phyloP scores from a whole-genome alignment of 92 coral and sea anemone species.

The Bergia puertoricense region DNA sequence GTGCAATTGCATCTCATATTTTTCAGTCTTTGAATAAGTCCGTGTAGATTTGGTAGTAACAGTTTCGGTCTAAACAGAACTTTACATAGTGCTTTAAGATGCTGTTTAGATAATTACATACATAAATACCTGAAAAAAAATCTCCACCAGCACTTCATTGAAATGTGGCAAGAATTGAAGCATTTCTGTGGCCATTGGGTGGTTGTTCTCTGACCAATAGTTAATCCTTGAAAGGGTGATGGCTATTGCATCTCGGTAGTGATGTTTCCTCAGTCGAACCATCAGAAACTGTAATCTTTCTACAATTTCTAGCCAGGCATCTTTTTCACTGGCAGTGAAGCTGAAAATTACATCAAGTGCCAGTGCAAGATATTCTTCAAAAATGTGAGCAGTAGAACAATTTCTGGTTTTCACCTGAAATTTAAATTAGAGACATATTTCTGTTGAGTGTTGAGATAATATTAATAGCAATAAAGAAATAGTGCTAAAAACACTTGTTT shows the following conservation, averaged over 20 bases:
- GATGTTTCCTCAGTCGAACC: slow-evolving; percentile 48
- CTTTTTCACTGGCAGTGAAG: slow-evolving; percentile 28
- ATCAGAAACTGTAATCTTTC: slow-evolving; percentile 7
- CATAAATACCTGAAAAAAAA: slow-evolving; percentile 44
- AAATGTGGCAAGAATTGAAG: slow-evolving; percentile 38
- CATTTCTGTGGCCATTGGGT: slow-evolving; percentile 37
- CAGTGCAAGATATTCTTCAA: slow-evolving; percentile 54
- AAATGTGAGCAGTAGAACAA: slow-evolving; percentile 25
- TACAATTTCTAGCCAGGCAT: slow-evolving; percentile 26
- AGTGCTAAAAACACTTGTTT: background rate
- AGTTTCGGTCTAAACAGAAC: too few relatives aligned
- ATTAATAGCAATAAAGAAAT: background rate
- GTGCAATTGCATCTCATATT: too few relatives aligned
- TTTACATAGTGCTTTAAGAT: background rate
- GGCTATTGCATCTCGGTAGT: slow-evolving; percentile 49
- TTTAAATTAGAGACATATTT: background rate
- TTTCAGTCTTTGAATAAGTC: too few relatives aligned
- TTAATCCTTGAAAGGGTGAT: slow-evolving; percentile 33
- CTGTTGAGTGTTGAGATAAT: background rate
- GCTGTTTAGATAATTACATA: background rate
- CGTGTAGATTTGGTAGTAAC: too few relatives aligned
- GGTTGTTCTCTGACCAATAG: slow-evolving; percentile 39
- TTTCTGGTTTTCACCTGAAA: slow-evolving; percentile 46
- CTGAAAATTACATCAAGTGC: slow-evolving; percentile 42
- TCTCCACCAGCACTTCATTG: slow-evolving; percentile 42